Conservation (phyloP, 2,113 vertebrate genomes). For the Brevimyrus niger region DNA sequence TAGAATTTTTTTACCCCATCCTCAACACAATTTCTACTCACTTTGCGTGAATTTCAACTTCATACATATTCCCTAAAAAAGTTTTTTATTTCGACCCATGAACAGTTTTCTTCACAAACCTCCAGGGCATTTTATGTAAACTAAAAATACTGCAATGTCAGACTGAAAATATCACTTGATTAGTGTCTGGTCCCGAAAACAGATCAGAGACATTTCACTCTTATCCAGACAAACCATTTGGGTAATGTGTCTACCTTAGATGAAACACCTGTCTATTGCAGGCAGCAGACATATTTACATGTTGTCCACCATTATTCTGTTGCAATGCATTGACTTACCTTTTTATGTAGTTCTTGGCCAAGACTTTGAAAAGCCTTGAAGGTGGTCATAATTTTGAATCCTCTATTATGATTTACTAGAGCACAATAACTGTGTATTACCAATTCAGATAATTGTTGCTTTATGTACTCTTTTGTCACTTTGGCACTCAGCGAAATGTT, state of each 20-base stretch:
- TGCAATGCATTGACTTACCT: neutral
- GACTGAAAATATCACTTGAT: neutral
- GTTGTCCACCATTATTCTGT: neutral
- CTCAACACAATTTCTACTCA: neutral
- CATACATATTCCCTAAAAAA: neutral
- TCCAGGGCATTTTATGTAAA: neutral
- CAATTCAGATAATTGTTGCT: neutral
- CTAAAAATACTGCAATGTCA: neutral
- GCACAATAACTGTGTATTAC: neutral
- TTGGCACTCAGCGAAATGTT: neutral
- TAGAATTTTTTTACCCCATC: neutral
- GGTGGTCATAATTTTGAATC: neutral
- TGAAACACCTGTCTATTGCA: neutral
- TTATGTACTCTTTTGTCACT: neutral
- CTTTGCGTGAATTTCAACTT: neutral
- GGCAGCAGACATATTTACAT: neutral
- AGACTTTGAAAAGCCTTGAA: neutral
- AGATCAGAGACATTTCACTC: neutral
- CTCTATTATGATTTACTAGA: neutral
- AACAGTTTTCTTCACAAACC: neutral
- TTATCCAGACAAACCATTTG: neutral
- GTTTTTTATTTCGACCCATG: neutral
- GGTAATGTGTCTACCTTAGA: neutral
- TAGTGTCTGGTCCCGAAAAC: neutral
- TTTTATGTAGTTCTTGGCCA: neutral